Evolutionary conservation across 2,113 vertebrate species (phyloP).

Genomic region (western clawed frog (Xenopus tropicalis)): UCB_Xtro_10.0 CM004450.2:141635501-141636000

Average conservation of each 20-base stretch:
- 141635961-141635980: slow-evolving; percentile 57
- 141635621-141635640: slow-evolving; percentile 58
- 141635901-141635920: slow-evolving; percentile 57
- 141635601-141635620: slow-evolving; percentile 76
- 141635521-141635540: slow-evolving; percentile 82
- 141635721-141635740: slow-evolving; percentile 68
- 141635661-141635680: slow-evolving; percentile 81
- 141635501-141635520: slow-evolving; percentile 76
- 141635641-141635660: slow-evolving; percentile 70
- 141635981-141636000: slow-evolving; percentile 61
- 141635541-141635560: slow-evolving; percentile 60
- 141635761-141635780: slow-evolving; percentile 66
- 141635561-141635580: slow-evolving; percentile 69
- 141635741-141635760: slow-evolving; percentile 73
- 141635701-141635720: slow-evolving; percentile 64
- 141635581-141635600: slow-evolving; percentile 66
- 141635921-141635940: slow-evolving; percentile 58
- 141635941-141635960: slow-evolving; percentile 65
- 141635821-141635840: slow-evolving; percentile 62
- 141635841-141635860: slow-evolving; percentile 63
- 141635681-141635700: slow-evolving; percentile 63
- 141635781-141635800: slow-evolving; percentile 59
- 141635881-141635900: slow-evolving; percentile 65
- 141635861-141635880: slow-evolving; percentile 59
- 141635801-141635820: slow-evolving; percentile 64